phyloP scores from a whole-genome alignment of 2,113 vertebrate species.

The Psilopogon haemacephalus region DNA sequence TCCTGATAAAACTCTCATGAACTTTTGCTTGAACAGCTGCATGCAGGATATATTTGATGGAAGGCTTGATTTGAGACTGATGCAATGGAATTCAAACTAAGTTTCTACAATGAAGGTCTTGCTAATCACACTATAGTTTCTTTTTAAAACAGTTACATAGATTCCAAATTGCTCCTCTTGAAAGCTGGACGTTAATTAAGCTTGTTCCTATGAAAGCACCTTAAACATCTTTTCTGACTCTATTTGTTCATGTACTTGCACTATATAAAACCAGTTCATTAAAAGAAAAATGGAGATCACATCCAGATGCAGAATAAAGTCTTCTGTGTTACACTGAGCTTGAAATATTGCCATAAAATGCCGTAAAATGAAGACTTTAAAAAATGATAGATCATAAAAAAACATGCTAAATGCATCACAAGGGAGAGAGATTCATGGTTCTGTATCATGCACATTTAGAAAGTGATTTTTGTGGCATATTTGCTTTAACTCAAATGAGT shows the following conservation, averaged over 20 bases:
- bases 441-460: background rate
- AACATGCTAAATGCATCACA: background rate
- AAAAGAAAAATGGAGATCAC: conserved; percentile 27
- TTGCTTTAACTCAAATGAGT: background rate
- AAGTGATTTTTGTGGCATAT: background rate
- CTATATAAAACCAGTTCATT: conserved; percentile 29
- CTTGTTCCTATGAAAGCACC: conserved; percentile 28
- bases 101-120: conserved; percentile 15
- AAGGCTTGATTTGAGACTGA: background rate
- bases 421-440: background rate
- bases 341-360: conserved; percentile 54
- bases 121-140: conserved; percentile 20
- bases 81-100: background rate
- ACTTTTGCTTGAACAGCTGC: background rate
- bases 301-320: background rate
- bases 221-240: background rate
- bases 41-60: background rate
- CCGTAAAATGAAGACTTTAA: conserved; percentile 50
- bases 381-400: background rate
- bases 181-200: conserved; percentile 47
- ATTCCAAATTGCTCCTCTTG: conserved; percentile 13
- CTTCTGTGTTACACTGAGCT: background rate
- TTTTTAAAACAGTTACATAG: conserved; percentile 1
- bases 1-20: background rate
- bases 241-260: conserved; percentile 46